Percentiles rank a stretch among this genome's conserved stretches.
Evolutionary conservation across 2,888 invertebrate genomes (phyloP).

Genomic region (Heteromyza rotundicornis): DNA sequence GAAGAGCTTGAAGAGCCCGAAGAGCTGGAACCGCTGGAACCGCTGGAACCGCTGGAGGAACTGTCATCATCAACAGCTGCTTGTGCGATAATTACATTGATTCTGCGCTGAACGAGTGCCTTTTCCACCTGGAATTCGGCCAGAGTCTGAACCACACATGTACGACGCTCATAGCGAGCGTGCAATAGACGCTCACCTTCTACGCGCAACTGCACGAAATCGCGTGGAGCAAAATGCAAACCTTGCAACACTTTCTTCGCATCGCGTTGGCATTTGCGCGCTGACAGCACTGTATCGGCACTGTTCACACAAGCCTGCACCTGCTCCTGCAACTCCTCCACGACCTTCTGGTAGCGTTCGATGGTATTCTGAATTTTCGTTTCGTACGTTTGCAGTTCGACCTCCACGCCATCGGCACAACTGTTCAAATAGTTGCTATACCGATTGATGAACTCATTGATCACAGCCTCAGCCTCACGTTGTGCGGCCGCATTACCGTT

Average conservation of each 20-base stretch:
- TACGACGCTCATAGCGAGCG: not conserved
- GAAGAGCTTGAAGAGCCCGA: not conserved
- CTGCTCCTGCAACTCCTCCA: not conserved
- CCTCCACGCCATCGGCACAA: slow-evolving; percentile 10
- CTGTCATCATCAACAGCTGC: not conserved
- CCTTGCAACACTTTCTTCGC: not conserved
- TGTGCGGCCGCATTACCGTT: not conserved
- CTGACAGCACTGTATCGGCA: not conserved
- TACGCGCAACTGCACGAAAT: not conserved
- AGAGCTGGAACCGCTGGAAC: too few relatives aligned
- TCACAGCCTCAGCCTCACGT: not conserved
- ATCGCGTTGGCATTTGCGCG: not conserved
- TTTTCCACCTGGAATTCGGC: slow-evolving; percentile 9
- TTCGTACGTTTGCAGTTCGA: slow-evolving; percentile 4
- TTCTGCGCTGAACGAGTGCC: not conserved
- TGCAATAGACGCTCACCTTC: not conserved
- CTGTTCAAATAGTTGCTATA: slow-evolving; percentile 10
- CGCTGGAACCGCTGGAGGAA: too few relatives aligned
- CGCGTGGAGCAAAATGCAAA: not conserved
- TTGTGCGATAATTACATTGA: not conserved
- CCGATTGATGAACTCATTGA: slow-evolving; percentile 12
- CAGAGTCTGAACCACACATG: slow-evolving; percentile 1
- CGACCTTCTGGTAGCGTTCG: not conserved
- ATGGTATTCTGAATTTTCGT: not conserved
- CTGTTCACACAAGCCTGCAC: slow-evolving; percentile 3